Conservation (phyloP, 64 coral and sea anemone species). For the Trachythela sp. region DNA sequence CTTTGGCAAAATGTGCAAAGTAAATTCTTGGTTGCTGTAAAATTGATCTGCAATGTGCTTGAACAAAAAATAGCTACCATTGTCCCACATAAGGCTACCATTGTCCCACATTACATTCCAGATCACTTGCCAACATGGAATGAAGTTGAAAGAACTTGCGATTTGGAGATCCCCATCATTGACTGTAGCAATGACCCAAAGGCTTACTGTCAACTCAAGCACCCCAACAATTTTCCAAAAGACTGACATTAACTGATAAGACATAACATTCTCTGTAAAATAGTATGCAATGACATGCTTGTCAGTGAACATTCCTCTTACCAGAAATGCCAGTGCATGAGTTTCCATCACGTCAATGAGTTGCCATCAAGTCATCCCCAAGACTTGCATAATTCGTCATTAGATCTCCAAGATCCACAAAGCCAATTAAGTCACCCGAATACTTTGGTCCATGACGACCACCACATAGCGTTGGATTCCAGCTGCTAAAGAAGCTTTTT, state of each 20-base stretch:
- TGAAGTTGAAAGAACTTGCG: background rate
- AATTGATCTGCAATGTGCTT: no score
- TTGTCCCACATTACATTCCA: background rate
- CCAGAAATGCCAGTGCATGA: conserved; percentile 5
- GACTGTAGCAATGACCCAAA: background rate
- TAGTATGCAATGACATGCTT: background rate
- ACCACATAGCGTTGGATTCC: background rate
- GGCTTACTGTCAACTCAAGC: background rate
- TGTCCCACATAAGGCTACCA: no score
- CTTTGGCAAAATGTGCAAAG: background rate
- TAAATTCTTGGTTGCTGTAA: background rate
- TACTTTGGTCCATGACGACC: background rate
- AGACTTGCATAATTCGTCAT: background rate
- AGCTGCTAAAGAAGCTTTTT: background rate
- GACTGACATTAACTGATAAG: background rate
- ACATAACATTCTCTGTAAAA: background rate
- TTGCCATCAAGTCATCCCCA: background rate
- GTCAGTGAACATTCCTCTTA: conserved; percentile 14
- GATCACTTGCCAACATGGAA: background rate
- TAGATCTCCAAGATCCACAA: background rate
- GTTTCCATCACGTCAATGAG: background rate
- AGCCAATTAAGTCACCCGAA: background rate
- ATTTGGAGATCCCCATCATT: background rate
- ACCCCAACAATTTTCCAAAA: background rate
- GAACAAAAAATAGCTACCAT: no score